Evolutionary conservation across 2,113 vertebrate genomes (phyloP).

Genomic region (Tinamus guttatus): DNA sequence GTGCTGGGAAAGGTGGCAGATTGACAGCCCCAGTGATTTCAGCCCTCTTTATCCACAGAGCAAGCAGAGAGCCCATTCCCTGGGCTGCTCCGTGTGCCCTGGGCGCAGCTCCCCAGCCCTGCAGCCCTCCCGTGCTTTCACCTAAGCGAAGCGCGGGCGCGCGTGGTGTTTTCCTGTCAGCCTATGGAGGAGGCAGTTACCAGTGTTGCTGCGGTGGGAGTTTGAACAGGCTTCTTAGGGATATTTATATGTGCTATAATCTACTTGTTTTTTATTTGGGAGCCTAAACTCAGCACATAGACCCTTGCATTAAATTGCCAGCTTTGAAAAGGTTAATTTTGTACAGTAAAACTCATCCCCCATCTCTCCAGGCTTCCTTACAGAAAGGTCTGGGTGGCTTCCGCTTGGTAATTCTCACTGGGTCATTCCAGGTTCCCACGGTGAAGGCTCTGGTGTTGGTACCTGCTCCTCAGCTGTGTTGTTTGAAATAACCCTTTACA

Average conservation of each 20-base stretch:
- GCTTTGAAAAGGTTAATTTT: background rate
- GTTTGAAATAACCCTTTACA: constrained; percentile 28
- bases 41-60: constrained; percentile 36
- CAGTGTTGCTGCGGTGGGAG: background rate
- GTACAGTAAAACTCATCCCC: background rate
- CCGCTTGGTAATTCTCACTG: constrained; percentile 39
- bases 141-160: background rate
- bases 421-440: constrained; percentile 27
- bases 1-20: constrained; percentile 61
- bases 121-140: background rate
- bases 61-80: background rate
- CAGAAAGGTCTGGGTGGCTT: background rate
- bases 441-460: background rate
- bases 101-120: background rate
- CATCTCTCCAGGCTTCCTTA: background rate
- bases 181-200: background rate
- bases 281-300: background rate
- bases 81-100: background rate
- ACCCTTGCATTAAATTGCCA: background rate
- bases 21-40: constrained; percentile 63
- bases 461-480: constrained; percentile 6
- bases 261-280: background rate
- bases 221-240: background rate
- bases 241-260: background rate
- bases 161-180: background rate